A percentile compares a stretch with the other conserved stretches of the same genome.
Conservation (phyloP, 2,797 vertebrate genomes). For the Mus caroli region DNA sequence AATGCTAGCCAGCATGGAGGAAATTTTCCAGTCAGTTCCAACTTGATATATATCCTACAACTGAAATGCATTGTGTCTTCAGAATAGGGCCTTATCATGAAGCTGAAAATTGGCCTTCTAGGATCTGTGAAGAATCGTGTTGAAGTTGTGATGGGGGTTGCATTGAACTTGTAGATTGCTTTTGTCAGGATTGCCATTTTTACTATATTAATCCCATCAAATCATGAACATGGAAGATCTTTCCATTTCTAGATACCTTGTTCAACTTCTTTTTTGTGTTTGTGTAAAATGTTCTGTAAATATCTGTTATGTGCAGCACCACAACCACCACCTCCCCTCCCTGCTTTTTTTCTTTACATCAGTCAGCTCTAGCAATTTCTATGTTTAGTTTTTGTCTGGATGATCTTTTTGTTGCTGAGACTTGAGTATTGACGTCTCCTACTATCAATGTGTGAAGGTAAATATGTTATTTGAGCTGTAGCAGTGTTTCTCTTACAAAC, state of each 20-base stretch:
- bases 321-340: too few relatives aligned
- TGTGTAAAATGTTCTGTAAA: neutral
- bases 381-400: too few relatives aligned
- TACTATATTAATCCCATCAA: neutral
- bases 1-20: neutral
- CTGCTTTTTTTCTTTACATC: too few relatives aligned
- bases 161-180: neutral
- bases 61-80: neutral
- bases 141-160: neutral
- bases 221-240: neutral
- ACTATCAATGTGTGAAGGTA: neutral
- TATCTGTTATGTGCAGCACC: neutral
- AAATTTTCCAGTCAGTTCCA: neutral
- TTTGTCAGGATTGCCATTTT: neutral
- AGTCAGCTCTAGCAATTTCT: too few relatives aligned
- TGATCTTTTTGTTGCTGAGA: neutral
- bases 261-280: neutral
- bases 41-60: neutral
- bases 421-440: neutral
- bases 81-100: neutral
- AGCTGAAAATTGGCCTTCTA: neutral
- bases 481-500: neutral
- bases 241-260: neutral
- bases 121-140: neutral
- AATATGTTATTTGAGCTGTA: neutral